Conservation (phyloP, 2,113 vertebrate genomes). For the Alligator sinensis region DNA sequence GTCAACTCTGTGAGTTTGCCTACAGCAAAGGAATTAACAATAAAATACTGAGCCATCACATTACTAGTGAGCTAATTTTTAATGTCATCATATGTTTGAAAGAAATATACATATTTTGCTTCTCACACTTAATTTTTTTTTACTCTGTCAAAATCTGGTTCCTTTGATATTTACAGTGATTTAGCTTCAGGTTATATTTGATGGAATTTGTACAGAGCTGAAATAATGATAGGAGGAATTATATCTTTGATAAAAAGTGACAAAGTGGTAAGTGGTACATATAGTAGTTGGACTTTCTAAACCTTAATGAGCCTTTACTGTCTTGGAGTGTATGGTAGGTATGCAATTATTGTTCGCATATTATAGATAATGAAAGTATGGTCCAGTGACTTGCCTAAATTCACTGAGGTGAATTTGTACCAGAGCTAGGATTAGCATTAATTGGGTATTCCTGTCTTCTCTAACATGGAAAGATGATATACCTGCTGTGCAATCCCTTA, state of each 20-base stretch:
- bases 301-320: neutral
- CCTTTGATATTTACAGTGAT: neutral
- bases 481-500: neutral
- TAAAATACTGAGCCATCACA: neutral
- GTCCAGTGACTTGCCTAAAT: neutral
- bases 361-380: neutral
- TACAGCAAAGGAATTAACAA: neutral
- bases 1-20: neutral
- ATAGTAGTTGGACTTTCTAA: neutral
- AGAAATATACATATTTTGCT: neutral
- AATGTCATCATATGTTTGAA: neutral
- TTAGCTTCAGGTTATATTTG: neutral
- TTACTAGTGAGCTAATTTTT: neutral
- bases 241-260: neutral
- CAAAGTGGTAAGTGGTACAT: neutral
- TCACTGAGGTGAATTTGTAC: neutral
- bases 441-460: neutral
- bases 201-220: neutral
- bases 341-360: neutral
- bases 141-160: neutral
- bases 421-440: neutral
- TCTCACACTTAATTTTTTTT: neutral
- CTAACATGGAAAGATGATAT: accelerated
- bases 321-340: accelerated
- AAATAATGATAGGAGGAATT: neutral